A percentile compares a stretch with the other conserved stretches of the same genome.
Evolutionary conservation across 2,797 vertebrate genomes (phyloP).

Genomic region (Allobates femoralis): DNA sequence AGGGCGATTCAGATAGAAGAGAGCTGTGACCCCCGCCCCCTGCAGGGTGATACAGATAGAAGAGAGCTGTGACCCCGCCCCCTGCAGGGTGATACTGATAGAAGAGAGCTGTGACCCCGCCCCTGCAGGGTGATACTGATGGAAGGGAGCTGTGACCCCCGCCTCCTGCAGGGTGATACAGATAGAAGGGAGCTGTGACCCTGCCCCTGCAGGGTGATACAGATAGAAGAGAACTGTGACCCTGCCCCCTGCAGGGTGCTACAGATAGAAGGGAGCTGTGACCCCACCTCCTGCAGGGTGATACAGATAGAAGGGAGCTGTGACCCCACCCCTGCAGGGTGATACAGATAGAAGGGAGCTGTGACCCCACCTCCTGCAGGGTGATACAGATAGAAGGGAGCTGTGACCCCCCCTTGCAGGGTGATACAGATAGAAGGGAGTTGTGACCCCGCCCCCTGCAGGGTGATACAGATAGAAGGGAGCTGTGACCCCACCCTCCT

Average conservation of each 20-base stretch:
- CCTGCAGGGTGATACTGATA: background rate
- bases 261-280: too few species aligned
- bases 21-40: too few species aligned
- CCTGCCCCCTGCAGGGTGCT: slow-evolving; percentile 10
- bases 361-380: slow-evolving; percentile 2
- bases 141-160: too few species aligned
- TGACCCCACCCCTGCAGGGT: background rate
- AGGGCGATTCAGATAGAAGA: slow-evolving; percentile 24
- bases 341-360: too few species aligned
- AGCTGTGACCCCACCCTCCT: slow-evolving; percentile 2
- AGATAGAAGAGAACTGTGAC: too few species aligned
- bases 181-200: background rate
- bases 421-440: background rate
- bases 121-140: slow-evolving; percentile 23
- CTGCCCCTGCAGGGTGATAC: background rate
- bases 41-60: background rate
- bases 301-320: background rate
- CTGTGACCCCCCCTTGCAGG: slow-evolving; percentile 20
- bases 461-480: too few species aligned
- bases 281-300: slow-evolving; percentile 10
- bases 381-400: too few species aligned
- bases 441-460: background rate
- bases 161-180: slow-evolving; percentile 2
- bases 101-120: too few species aligned
- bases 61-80: background rate